Conservation (phyloP, 2,797 vertebrate species). For the Paedocypris micromegethes region DNA sequence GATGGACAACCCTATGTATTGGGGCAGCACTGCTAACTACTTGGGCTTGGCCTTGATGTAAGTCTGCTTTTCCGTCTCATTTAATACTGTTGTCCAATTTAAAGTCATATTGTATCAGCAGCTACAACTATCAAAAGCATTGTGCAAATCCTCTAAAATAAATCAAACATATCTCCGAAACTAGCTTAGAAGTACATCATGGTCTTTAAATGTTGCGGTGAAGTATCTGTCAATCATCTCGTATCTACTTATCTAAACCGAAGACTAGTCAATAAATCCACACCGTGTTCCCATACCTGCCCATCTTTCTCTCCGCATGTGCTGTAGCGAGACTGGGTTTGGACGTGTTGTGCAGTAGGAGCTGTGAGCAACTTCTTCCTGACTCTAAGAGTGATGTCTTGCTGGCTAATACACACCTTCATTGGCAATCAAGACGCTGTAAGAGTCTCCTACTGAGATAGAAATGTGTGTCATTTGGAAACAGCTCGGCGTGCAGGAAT, state of each 20-base stretch:
- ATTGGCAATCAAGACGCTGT: not conserved
- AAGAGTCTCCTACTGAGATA: not conserved
- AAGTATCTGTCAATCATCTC: too few species aligned
- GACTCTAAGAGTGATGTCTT: not conserved
- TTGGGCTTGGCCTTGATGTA: conserved; percentile 88
- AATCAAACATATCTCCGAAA: too few species aligned
- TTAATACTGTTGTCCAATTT: not conserved
- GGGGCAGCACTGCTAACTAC: conserved; percentile 89
- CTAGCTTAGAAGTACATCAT: too few species aligned
- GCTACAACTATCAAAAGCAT: not conserved
- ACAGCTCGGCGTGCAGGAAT: not conserved
- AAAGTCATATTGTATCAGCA: not conserved
- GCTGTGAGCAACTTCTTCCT: conserved; percentile 4
- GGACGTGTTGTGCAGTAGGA: not conserved
- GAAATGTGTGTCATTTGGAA: conserved; percentile 1
- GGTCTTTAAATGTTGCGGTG: too few species aligned
- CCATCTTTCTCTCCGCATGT: conserved; percentile 1
- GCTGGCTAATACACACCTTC: not conserved
- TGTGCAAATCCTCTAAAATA: too few species aligned
- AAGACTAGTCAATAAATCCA: conserved; percentile 13
- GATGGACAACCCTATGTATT: conserved; percentile 94
- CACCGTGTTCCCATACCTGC: not conserved
- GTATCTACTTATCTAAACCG: not conserved
- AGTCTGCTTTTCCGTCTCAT: conserved; percentile 55
- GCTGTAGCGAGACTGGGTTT: not conserved